Base-by-base conservation (phyloP, 2,113 vertebrate genomes). In the Pelmatolapia mariae region DNA sequence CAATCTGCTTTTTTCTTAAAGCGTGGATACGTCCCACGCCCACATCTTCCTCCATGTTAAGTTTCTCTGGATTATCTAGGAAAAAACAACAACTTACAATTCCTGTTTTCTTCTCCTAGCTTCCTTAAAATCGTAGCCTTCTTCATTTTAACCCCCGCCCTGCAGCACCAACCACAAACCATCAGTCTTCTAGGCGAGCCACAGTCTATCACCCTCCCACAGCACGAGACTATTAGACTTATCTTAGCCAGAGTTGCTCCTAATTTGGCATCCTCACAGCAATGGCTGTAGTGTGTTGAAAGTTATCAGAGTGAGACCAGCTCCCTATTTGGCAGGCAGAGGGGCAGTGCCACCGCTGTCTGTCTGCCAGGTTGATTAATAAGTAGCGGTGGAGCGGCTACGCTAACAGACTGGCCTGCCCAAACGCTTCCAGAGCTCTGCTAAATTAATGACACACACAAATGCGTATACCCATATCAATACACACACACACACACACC, bases 321-420 rank as follows among this genome's bases (percentile, higher is more conserved):
- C 89, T 95, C 95, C 68, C 90, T 92, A 92, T 94, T 94, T 95
- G 95, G 94, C 95, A 94, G 89, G 90, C 92, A 61, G 88, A 90
- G 85, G 88, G 92, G 93, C 93, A 89, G 86, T 54, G 87, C 81
- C 89, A 91, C 91, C 82, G 26, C 61, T 91, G 93, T 88, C 89
- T 90, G 82, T 92, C 92, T 91, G 94, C 92, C 93, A 93, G 92
- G 84, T 85, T 95, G 93, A 95, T 94, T 92, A 93, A 94, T 93
- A 93, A 95, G 94, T 81, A 83, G 90, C 89, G 53, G 92, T 71
- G 81, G 47, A 86, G 91, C 79, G 19, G 88, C 92, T 68, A 87
- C 52, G 80, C 91, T 93, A 89, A 90, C 92, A 86, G 80, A 89
- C 91, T 63, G 85, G 89, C 86, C 87, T 85, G 91, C 87, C 85